Conservation (phyloP, 2,797 vertebrate genomes). For the Gadopsis marmoratus region DNA sequence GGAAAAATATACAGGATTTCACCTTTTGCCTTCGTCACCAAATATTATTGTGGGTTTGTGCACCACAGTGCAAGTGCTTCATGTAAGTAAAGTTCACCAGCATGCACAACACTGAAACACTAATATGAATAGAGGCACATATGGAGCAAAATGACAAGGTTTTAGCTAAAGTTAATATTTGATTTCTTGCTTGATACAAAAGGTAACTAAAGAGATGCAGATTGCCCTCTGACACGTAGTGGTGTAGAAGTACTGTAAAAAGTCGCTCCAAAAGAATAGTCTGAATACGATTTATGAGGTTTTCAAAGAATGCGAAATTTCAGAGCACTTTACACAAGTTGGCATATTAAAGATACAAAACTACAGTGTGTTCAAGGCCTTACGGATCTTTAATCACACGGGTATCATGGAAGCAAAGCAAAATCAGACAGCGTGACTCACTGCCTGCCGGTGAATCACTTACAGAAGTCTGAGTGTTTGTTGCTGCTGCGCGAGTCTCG, state of each 20-base stretch:
- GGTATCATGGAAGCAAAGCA: conserved; percentile 40
- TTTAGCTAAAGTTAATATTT: conserved; percentile 22
- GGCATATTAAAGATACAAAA: conserved; percentile 45
- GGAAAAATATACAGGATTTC: not conserved
- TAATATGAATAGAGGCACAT: conserved; percentile 6
- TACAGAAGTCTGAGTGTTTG: conserved; percentile 41
- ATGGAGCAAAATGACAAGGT: not conserved
- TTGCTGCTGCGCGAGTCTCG: conserved; percentile 37
- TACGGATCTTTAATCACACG: conserved; percentile 45
- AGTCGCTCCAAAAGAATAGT: conserved; percentile 11
- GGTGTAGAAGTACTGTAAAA: not conserved
- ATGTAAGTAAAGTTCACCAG: not conserved
- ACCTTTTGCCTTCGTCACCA: not conserved
- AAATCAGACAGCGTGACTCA: conserved; percentile 70
- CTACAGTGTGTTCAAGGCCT: conserved; percentile 60
- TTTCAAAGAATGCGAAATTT: conserved; percentile 29
- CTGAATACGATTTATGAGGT: conserved; percentile 10
- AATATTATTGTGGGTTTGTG: not conserved
- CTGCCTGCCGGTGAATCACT: conserved; percentile 50
- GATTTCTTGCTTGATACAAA: conserved; percentile 3
- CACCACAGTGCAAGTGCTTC: not conserved
- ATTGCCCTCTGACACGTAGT: conserved; percentile 17
- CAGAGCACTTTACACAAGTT: conserved; percentile 22
- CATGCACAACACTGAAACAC: not conserved
- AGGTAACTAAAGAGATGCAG: conserved; percentile 8